Base-by-base conservation (phyloP, 1,140 invertebrate species). In the Chelonus insularis region DNA sequence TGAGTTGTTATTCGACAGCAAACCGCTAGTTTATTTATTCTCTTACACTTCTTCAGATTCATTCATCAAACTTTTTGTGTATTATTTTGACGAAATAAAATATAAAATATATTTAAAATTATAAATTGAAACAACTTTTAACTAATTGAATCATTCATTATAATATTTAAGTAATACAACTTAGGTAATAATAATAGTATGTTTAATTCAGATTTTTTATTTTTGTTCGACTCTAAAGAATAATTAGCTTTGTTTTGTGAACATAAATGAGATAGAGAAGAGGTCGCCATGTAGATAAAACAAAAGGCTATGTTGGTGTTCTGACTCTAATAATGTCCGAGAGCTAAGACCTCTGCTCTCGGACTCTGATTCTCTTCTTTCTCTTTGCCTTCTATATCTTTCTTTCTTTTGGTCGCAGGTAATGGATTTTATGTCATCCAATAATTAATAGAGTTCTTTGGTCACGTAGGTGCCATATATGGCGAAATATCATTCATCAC, bases 401-500 rank as follows among this genome's bases (percentile, higher is more conserved):
- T 50, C 56, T 41, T 29, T 64, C 67, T 72, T 66, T 75, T 76
- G 69, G 67, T 75, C 72, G 54, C 65, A 67, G 66, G 69, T 81
- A 80, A 81, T 80, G 77, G 76, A 80, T 80, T 78, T 76, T 76
- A 73, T 78, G 77, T 81, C 77, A 77, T 80, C 78, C 72, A 75
- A 79, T 80, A 80, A 80, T 81, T 80, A 80, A 80, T 80, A 78
- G 78, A 80, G 77, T 79, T 77, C 74, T 77, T 76, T 66, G 70
- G 60, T 8, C 21, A 12, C 16, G 39, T 47, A 60, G 36, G 39
- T 52, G 43, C 52, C 39, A 47, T 58, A 63, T 62, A 61, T 23
- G 57, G 39, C 48, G 21, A 63, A 66, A 72, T 69, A 72, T 69
- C 77, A 78, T 81, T 79, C 73, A 80, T 79, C 79, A 81, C 77